Evolutionary conservation across 2,113 vertebrate genomes (phyloP).

Genomic region (Paracanthobrama guichenoti): DNA sequence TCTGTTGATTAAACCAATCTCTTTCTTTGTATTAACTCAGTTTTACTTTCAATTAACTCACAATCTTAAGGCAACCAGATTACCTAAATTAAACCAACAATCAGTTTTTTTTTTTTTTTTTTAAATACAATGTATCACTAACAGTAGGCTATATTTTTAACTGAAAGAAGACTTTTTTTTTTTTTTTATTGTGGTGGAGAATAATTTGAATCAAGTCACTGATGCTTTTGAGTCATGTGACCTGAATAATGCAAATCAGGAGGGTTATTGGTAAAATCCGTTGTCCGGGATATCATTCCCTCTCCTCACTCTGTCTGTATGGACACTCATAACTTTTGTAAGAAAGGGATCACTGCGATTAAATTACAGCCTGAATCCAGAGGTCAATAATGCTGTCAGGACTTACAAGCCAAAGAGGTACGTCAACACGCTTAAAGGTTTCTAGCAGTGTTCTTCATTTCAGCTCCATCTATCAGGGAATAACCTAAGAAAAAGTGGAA

Average conservation of each 20-base stretch:
- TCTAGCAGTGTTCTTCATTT: neutral
- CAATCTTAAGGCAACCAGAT: no score
- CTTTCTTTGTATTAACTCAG: no score
- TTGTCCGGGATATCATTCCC: neutral
- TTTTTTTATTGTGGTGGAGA: neutral
- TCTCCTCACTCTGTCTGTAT: neutral
- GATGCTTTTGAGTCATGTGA: neutral
- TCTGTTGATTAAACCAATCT: no score
- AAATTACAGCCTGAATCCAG: neutral
- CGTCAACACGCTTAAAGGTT: neutral
- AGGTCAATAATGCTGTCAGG: neutral
- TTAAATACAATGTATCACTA: no score
- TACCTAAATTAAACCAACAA: no score
- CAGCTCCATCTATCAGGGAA: neutral
- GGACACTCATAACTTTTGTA: neutral
- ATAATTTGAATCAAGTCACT: no score
- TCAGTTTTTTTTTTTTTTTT: no score
- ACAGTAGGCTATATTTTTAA: no score
- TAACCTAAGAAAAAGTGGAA: neutral
- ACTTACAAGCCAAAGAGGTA: neutral
- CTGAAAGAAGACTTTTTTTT: no score
- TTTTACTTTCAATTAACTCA: no score
- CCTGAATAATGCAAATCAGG: neutral
- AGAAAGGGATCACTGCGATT: neutral
- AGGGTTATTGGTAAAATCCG: neutral